Evolutionary conservation across 2,113 vertebrate genomes (phyloP).

Genomic region (Addax nasomaculatus): DNA sequence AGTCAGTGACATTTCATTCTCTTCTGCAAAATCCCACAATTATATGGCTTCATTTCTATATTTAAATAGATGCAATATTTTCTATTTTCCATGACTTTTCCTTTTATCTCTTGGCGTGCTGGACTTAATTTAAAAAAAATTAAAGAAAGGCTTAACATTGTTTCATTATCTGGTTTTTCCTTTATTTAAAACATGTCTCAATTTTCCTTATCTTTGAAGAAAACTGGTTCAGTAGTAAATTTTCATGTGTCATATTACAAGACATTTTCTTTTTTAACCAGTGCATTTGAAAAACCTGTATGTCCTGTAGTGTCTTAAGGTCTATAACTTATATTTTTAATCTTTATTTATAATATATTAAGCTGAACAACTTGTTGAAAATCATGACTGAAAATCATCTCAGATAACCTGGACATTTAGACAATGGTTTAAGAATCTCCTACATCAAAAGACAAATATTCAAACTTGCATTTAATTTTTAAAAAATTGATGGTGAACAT

Average conservation of each 20-base stretch:
- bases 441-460: background rate
- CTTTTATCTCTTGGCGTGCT: background rate
- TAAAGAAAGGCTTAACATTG: background rate
- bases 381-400: background rate
- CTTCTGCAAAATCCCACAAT: background rate
- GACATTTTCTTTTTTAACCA: background rate
- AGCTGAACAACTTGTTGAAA: background rate
- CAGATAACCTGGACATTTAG: background rate
- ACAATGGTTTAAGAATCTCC: background rate
- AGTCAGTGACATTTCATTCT: background rate
- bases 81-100: background rate
- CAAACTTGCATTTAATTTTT: background rate
- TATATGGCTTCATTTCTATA: background rate
- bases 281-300: background rate
- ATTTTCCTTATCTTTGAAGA: background rate
- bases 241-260: fast-evolving
- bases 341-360: background rate
- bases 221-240: background rate
- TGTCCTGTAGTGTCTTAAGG: background rate
- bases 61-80: background rate
- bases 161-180: background rate
- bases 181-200: background rate
- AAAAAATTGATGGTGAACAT: background rate
- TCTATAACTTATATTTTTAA: background rate
- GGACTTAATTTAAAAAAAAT: background rate